Conservation (phyloP, 2,113 vertebrate species). For the Myotis brandtii region DNA sequence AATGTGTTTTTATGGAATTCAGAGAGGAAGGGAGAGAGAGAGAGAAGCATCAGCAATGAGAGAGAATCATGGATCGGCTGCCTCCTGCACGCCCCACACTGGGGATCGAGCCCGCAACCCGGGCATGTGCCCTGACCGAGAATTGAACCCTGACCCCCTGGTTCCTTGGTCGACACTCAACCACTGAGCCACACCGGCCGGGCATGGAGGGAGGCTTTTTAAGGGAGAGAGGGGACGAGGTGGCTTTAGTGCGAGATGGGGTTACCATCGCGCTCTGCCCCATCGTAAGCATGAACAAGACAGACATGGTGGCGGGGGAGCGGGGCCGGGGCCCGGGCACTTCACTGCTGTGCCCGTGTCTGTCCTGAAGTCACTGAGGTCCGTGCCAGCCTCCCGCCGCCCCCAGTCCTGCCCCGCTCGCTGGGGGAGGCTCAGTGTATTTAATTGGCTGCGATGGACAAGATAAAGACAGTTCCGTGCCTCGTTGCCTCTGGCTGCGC, state of each 20-base stretch:
- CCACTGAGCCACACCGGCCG: neutral
- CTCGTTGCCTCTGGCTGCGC: neutral
- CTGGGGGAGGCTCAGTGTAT: neutral
- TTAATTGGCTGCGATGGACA: neutral
- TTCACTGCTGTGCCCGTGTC: neutral
- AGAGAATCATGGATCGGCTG: too few relatives aligned
- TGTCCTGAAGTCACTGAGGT: rapidly evolving
- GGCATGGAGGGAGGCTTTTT: neutral
- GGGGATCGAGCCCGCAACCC: too few relatives aligned
- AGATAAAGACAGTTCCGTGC: neutral
- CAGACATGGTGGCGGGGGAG: rapidly evolving
- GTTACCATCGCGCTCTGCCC: rapidly evolving
- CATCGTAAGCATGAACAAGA: rapidly evolving
- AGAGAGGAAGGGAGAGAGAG: too few relatives aligned
- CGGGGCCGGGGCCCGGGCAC: rapidly evolving
- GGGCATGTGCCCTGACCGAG: too few relatives aligned
- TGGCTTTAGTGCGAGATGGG: rapidly evolving
- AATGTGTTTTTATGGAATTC: too few relatives aligned
- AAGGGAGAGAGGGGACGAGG: neutral
- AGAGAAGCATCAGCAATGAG: too few relatives aligned
- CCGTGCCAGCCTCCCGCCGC: neutral
- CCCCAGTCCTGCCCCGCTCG: neutral
- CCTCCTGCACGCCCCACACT: too few relatives aligned
- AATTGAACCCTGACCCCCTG: too few relatives aligned
- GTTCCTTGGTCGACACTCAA: too few relatives aligned